Base-by-base conservation (phyloP, 2,888 invertebrate genomes). In the Cetonia aurata region DNA sequence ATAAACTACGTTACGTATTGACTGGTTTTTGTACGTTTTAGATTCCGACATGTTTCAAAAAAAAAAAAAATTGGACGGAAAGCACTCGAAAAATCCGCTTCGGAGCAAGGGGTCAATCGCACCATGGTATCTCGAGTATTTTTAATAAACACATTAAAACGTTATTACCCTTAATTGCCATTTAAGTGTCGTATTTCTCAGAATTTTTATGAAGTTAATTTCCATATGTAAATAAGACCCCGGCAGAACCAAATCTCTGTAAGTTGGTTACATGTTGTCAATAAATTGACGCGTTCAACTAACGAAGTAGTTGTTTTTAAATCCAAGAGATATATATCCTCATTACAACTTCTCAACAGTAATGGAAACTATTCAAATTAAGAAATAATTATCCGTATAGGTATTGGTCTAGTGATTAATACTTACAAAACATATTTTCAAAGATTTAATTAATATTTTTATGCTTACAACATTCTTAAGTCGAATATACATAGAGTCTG, bases 181-280 rank as follows among this genome's bases (percentile, higher is more conserved):
- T 50, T 65, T 65, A 65, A 65, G 62, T 65, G 50, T 65, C 62
- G 50, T 65, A 50, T 65, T 65, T 65, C 62, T 65, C 37, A 41
- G 62, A 65, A 65, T 65, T 65, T 65, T 65, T 65, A 65, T 65
- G 62, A 65, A 65, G 62, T 65, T 50, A 65, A 65, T 65, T 65
- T 50, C 62, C 62, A 65, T 65, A 65, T 65, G 62, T 65, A 65
- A 65, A 65, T 65, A 65, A 62, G 62, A 65, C 50, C 17, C 37
- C 50, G 37, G 17, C 62, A 50, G 33, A 17, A 50, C 50, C 46
- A 48, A 50, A 50, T 50, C 33, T 65, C 62, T 65, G 62, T 65
- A 50, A 46, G 50, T 65, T 65, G 62, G 50, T 33, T 65, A 50
- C 62, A 37, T 12, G 37, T 37, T 50, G 33, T 17, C 37, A 41